Base-by-base conservation (phyloP, 2,888 invertebrate species). In the Diarsia dahlii region DNA sequence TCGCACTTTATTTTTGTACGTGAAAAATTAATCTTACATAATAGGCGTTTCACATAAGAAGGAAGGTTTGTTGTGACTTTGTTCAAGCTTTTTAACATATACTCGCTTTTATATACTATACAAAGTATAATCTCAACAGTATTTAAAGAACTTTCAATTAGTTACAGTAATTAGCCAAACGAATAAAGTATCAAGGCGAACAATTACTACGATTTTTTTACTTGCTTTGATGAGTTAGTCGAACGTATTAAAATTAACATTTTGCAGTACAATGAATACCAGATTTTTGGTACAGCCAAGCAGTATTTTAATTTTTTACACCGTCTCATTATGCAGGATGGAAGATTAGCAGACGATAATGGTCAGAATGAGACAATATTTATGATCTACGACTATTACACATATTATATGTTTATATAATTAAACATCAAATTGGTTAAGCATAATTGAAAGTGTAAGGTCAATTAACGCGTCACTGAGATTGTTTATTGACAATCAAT, bases 391-490 rank as follows among this genome's bases (percentile, higher is more conserved):
- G 9, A 54, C 71, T 64, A 78, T 77, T 74, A 77, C 78, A 78
- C 54, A 52, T 56, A 74, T 46, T 48, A 62, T 20, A 66, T 71
- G 60, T 64, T 74, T 50, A 69, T 46, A 62, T 69, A 71, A 48
- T 78, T 78, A 85, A 76, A 76, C 76, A 81, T 76, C 70, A 39
- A 74, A 65, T 45, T 74, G 54, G 50, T 84, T 76, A 62, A 68
- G 63, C 23, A 74, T 69, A 28, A 60, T 58, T 62, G 12, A 60
- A 67, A 66, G 9, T 64, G 45, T 39, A 74, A 82, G 69, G 79
- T 76, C 50, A 73, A 82, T 73, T 71, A 56, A 74, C 79, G 60
- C 71, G 62, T 75, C 76, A 75, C 74, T 71, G 67, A 68, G 63
- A 63, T 56, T 39, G 60, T 54, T 78, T 64, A 56, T 56, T 9